Base-by-base conservation (phyloP, 2,797 vertebrate species). In the Enteromius trimaculatus region DNA sequence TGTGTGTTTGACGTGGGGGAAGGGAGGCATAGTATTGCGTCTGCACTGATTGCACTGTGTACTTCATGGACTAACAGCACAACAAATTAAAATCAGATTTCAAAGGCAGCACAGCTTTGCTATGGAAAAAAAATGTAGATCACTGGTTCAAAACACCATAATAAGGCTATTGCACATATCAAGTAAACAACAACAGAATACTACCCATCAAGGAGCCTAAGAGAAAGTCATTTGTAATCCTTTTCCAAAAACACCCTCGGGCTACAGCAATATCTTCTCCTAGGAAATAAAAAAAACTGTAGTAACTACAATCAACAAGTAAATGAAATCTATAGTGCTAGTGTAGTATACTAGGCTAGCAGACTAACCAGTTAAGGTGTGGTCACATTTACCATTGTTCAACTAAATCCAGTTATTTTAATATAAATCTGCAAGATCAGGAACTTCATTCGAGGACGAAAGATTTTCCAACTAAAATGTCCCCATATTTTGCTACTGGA, bases 21-120 rank as follows among this genome's bases (percentile, higher is more conserved):
- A 23, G 44, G 72, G 51, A 80, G 31, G 34, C 31, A 49, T 31
- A 39, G n/a, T 44, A 58, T 23, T 69, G 69, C 19, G 3, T 77
- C 62, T 68, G 70, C 55, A 83, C 62, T 79, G 23, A 66, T 49
- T 75, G 42, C 11, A 34, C 37, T 58, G 60, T 74, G 75, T 44
- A 77, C 4, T 64, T 82, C 47, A 79, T 66, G 64, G 44, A 68
- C 77, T n/a, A 76, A 53, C 26, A 78, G 39, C 44, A 68, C 69
- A 79, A 68, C 42, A 79, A 34, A 70, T 72, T 29, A 29, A 79
- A 82, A 44, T 39, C 69, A 71, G 55, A 81, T 75, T 47, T 16
- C 19, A 65, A 13, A 80, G 14, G 39, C 21, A 21, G 49, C 11
- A 31, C 39, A 42, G 39, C 72, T 37, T 53, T 75, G 72, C 72